Evolutionary conservation across 2,797 vertebrate genomes (phyloP).

Genomic region (Sphenopsis melanotis): DNA sequence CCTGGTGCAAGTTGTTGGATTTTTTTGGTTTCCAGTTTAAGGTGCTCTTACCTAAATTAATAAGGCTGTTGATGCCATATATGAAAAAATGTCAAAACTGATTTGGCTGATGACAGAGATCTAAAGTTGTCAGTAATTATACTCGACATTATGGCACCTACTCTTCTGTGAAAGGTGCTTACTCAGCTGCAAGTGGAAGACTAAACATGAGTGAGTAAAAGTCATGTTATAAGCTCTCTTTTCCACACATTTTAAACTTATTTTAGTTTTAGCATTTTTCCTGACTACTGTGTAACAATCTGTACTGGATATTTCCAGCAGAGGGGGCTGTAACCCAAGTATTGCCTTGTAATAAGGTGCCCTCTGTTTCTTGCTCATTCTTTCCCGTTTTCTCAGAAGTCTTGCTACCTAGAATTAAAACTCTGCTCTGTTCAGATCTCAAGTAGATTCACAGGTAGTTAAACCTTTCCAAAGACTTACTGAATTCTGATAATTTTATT

Average conservation of each 20-base stretch:
- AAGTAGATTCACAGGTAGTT: neutral
- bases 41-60: neutral
- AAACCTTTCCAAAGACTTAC: neutral
- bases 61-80: neutral
- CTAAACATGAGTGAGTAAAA: neutral
- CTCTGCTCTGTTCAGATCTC: neutral
- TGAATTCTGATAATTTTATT: neutral
- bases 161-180: neutral
- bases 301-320: neutral
- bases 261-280: neutral
- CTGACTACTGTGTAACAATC: neutral
- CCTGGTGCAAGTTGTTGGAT: neutral
- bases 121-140: neutral
- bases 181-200: neutral
- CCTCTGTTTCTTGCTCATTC: neutral
- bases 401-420: neutral
- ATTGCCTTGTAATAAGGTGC: neutral
- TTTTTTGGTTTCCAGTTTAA: neutral
- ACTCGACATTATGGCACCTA: neutral
- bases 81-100: neutral
- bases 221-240: neutral
- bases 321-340: conserved; percentile 7
- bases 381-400: neutral
- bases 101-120: neutral
- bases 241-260: neutral